Evolutionary conservation across 2,113 vertebrate species (phyloP).

Genomic region (Asarcornis scutulata): DNA sequence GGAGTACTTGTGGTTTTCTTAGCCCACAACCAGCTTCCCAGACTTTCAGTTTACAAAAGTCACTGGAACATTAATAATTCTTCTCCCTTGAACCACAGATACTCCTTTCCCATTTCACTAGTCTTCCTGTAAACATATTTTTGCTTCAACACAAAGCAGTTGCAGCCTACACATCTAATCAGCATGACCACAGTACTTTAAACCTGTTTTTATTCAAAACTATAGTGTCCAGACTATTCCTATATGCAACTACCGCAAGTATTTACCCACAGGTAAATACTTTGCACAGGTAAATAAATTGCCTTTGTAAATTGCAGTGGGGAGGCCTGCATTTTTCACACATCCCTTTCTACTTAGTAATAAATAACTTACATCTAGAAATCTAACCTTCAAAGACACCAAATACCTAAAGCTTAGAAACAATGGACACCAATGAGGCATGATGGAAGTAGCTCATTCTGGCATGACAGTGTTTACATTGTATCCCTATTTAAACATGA

Average conservation of each 20-base stretch:
- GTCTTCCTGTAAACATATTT: constrained; percentile 3
- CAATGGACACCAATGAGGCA: neutral
- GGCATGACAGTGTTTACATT: neutral
- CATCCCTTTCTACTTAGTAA: neutral
- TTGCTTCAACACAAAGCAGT: constrained; percentile 32
- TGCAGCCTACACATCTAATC: neutral
- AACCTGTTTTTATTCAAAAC: neutral
- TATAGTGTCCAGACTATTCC: neutral
- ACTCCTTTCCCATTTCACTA: neutral
- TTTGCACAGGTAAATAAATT: neutral
- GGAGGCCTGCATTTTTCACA: constrained; percentile 22
- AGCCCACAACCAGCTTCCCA: constrained; percentile 42
- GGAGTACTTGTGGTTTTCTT: constrained; percentile 38
- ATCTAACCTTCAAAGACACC: neutral
- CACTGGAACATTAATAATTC: constrained; percentile 58
- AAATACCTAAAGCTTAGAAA: neutral
- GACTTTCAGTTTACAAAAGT: constrained; percentile 51
- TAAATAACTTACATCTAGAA: neutral
- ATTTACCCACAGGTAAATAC: neutral
- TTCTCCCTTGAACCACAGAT: constrained; percentile 47
- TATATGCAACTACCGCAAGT: neutral
- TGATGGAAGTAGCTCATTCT: neutral
- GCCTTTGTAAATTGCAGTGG: constrained; percentile 15
- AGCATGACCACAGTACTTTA: constrained; percentile 13
- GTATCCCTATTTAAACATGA: neutral